These are phyloP conservation scores for Gasterosteus aculeatus DNA, from an alignment of 2,113 vertebrate genomes.

Conservation along the genomic window DNA sequence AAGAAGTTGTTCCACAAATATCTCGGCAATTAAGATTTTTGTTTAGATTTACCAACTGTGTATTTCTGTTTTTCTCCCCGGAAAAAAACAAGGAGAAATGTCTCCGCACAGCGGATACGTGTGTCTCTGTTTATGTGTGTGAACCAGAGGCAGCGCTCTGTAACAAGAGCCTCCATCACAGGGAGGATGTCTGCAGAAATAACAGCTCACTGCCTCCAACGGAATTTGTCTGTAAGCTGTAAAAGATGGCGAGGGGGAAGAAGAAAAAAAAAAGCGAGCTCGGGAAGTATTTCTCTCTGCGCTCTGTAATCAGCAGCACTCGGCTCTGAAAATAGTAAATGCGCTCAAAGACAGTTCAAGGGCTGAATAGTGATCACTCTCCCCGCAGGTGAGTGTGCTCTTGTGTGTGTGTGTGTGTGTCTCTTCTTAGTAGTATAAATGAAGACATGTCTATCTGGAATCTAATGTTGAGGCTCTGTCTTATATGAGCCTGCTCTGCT, in stretches of 20 bases:
- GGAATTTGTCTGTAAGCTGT: conserved; percentile 67
- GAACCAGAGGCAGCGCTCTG: conserved; percentile 55
- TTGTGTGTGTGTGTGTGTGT: conserved; percentile 24
- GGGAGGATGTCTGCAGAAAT: conserved; percentile 64
- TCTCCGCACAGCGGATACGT: conserved; percentile 12
- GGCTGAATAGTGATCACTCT: conserved; percentile 47
- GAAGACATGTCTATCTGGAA: conserved; percentile 18
- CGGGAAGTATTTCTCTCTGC: conserved; percentile 54
- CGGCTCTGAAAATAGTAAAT: conserved; percentile 69
- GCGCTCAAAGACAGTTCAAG: conserved; percentile 69
- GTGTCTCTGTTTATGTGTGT: conserved; percentile 40
- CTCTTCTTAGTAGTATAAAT: conserved; percentile 14
- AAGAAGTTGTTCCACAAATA: conserved; percentile 39
- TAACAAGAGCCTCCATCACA: conserved; percentile 68
- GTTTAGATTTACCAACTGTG: conserved; percentile 27
- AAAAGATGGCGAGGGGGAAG: conserved; percentile 59
- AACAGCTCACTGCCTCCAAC: conserved; percentile 60
- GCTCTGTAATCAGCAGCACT: conserved; percentile 55
- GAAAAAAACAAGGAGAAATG: conserved; percentile 44
- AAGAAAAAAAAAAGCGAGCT: conserved; percentile 40
- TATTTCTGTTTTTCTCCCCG: conserved; percentile 39
- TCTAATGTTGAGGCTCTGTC: conserved; percentile 3
- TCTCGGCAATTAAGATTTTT: conserved; percentile 55
- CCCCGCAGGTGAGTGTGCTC: conserved; percentile 28
- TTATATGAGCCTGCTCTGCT: not conserved